Evolutionary conservation across 2,888 invertebrate genomes (phyloP), one percentile per base, ranked within the genome.

Genomic region (Syritta pipiens): DNA sequence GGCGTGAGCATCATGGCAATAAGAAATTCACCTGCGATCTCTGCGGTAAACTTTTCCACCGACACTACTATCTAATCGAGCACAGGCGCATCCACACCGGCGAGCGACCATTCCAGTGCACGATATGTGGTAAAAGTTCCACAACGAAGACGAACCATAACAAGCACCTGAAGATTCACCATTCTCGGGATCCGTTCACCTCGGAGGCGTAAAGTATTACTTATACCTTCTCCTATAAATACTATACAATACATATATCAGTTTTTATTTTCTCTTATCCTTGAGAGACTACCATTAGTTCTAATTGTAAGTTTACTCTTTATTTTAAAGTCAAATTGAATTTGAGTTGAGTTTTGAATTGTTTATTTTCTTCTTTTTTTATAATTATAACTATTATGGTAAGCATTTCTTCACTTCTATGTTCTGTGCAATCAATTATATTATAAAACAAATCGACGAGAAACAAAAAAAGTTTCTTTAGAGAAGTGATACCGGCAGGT

Each of bases 91-190:
- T 95, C 55, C 96, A 97, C 86, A 94, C 94, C 67, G 96, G 96
- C 0, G 92, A 89, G 76, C 84, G 89, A 57, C 96, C 96, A 26
- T 96, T 93, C 89, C 91, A 94, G 0, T 96, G 96, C 89, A 94
- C 94, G 84, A 94, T 96, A 69, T 96, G 96, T 88, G 96, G 96
- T 24, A 96, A 96, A 89, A 94, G 95, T 5, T 95, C 95, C 48
- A 94, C 95, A 83, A 96, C 96, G 62, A 96, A 96, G 89, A 95
- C 95, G 42, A 96, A 96, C 89, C 96, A 96, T 85, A 96, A 96
- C 85, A 96, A 96, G 88, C 96, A 96, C 88, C 92, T 96, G 69
- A 94, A 94, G 89, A 96, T 96, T 84, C 96, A 96, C 88, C 96
- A 96, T 89, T 95, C 96, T 55, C 90, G 96, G 57, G 96, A 96